Evolutionary conservation across 2,797 vertebrate species (phyloP).

Genomic region (Poecile montanus): DNA sequence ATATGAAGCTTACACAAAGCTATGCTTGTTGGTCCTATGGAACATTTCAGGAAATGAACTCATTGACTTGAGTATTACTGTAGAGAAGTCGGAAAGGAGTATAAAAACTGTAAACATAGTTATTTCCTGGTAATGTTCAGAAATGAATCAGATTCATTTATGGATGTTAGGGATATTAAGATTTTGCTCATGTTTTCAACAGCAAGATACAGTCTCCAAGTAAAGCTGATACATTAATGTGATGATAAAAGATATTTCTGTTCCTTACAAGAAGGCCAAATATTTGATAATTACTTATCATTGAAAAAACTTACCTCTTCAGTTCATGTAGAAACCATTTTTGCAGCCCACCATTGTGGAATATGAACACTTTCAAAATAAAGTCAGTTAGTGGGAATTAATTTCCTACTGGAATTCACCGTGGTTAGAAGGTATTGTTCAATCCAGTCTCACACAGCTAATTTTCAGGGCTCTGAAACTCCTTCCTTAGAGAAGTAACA

Average conservation of each 20-base stretch:
- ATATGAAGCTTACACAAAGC: not conserved
- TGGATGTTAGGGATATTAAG: not conserved
- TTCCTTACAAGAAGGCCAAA: not conserved
- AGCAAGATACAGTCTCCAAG: not conserved
- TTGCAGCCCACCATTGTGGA: not conserved
- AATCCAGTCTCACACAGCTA: not conserved
- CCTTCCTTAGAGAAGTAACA: not conserved
- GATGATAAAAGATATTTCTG: not conserved
- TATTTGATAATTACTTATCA: not conserved
- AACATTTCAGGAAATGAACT: not conserved
- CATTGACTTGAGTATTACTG: not conserved
- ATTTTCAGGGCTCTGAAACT: conserved; percentile 4
- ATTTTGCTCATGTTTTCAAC: not conserved
- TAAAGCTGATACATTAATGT: not conserved
- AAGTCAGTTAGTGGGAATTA: not conserved
- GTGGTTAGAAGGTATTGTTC: conserved; percentile 11
- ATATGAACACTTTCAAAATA: not conserved
- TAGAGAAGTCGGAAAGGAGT: not conserved
- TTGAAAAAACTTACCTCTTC: not conserved
- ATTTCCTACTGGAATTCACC: conserved; percentile 1
- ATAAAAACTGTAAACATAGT: not conserved
- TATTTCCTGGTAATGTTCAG: not conserved
- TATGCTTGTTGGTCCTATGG: not conserved
- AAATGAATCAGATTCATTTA: not conserved
- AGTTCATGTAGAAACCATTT: not conserved